Percentiles rank a stretch among this genome's conserved stretches.
Evolutionary conservation across 2,888 invertebrate species (phyloP).

Genomic region (Epiperipatus broadwayi): DNA sequence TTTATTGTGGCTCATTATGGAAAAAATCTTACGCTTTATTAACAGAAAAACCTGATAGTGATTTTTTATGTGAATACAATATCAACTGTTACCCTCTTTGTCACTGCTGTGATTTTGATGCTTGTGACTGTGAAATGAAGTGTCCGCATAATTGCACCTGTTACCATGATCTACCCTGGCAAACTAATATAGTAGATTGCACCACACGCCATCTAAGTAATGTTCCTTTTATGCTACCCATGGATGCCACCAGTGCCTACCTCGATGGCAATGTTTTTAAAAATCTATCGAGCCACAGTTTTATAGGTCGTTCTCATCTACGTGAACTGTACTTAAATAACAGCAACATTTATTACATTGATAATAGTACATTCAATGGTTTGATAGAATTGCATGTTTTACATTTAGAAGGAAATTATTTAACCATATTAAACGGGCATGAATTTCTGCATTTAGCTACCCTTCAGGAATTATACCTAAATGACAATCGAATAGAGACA

Average conservation of each 20-base stretch:
- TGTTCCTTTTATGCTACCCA: constrained; percentile 64
- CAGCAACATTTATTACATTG: constrained; percentile 54
- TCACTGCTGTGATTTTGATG: constrained; percentile 74
- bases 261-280: constrained; percentile 63
- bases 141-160: constrained; percentile 71
- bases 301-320: constrained; percentile 60
- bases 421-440: constrained; percentile 49
- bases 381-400: constrained; percentile 50
- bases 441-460: constrained; percentile 59
- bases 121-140: constrained; percentile 79
- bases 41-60: constrained; percentile 37
- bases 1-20: constrained; percentile 39
- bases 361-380: constrained; percentile 67
- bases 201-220: constrained; percentile 45
- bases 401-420: constrained; percentile 51
- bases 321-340: constrained; percentile 54
- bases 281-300: constrained; percentile 55
- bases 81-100: constrained; percentile 67
- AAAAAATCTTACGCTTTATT: background rate
- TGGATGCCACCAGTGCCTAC: constrained; percentile 73
- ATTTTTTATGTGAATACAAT: constrained; percentile 64
- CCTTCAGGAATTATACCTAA: constrained; percentile 48
- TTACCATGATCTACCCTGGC: constrained; percentile 70
- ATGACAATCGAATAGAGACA: constrained; percentile 47
- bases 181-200: constrained; percentile 66